Percentiles rank a stretch among this genome's conserved stretches.
Evolutionary conservation across 2,797 vertebrate species (phyloP).

Genomic region (Vespertilio murinus): DNA sequence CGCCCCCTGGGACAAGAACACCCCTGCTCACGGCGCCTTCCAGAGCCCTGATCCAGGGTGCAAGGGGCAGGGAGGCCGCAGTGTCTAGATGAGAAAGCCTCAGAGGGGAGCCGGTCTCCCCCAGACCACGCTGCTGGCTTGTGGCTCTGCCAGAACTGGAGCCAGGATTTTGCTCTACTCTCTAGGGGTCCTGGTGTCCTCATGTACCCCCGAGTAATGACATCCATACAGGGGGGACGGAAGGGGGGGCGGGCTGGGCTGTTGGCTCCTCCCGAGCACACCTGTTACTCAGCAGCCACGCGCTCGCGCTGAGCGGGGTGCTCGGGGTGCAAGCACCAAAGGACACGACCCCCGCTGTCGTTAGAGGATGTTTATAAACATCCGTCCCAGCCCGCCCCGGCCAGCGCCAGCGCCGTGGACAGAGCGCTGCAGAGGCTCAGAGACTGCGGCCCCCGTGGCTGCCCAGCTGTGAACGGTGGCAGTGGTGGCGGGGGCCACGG

Average conservation of each 20-base stretch:
- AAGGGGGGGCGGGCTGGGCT: neutral
- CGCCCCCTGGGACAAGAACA: neutral
- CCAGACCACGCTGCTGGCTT: neutral
- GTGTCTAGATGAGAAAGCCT: neutral
- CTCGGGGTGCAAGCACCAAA: neutral
- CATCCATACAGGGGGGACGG: too few relatives aligned
- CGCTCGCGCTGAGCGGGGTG: neutral
- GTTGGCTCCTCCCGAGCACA: neutral
- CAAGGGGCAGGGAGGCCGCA: neutral
- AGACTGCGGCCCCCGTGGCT: neutral
- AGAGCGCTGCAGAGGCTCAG: neutral
- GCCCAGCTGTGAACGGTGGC: neutral
- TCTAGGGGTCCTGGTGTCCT: neutral
- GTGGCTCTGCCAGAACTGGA: neutral
- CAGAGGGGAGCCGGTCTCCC: neutral
- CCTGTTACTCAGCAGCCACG: neutral
- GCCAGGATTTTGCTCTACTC: neutral
- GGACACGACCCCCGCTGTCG: neutral
- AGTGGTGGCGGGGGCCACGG: accelerated
- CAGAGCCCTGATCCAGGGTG: neutral
- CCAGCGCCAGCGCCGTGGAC: accelerated
- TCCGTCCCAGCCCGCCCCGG: accelerated
- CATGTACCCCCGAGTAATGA: neutral
- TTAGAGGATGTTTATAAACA: neutral
- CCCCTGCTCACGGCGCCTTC: accelerated